These are phyloP conservation scores for Eremophila alpestris DNA, from an alignment of 2,797 vertebrate genomes.

Conservation along the genomic window DNA sequence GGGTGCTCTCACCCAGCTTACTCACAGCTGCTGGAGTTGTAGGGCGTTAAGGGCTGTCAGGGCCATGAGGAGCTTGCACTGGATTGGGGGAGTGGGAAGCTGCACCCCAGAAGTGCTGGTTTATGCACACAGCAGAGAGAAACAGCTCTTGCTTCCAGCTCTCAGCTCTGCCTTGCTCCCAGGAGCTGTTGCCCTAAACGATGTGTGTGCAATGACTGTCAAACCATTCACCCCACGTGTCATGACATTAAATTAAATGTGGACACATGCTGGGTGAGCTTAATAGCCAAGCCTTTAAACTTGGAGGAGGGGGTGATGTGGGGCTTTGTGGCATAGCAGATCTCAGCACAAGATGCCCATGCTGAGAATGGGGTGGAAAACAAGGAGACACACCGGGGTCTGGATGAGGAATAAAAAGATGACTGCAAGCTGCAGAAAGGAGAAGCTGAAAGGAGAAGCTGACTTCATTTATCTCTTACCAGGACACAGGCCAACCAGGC, in stretches of 20 bases:
- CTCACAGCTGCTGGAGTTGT: neutral
- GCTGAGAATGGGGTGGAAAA: neutral
- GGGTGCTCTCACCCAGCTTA: neutral
- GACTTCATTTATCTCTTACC: conserved; percentile 28
- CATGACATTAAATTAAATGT: neutral
- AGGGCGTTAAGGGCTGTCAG: neutral
- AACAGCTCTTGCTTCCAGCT: neutral
- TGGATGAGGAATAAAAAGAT: conserved; percentile 45
- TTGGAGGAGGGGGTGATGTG: neutral
- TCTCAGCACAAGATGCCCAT: neutral
- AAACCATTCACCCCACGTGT: neutral
- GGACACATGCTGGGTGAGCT: neutral
- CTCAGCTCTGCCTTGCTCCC: neutral
- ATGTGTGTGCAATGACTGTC: neutral
- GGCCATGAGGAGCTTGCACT: neutral
- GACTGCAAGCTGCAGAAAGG: conserved; percentile 52
- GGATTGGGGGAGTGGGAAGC: neutral
- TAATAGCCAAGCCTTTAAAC: neutral
- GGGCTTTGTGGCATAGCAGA: neutral
- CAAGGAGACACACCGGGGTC: neutral
- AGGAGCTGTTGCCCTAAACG: neutral
- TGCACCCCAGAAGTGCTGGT: neutral
- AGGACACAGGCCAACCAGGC: neutral
- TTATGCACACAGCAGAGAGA: neutral
- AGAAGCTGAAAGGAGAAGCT: conserved; percentile 47